phyloP scores from a whole-genome alignment of 2,797 vertebrate genomes.

The Tapera naevia region DNA sequence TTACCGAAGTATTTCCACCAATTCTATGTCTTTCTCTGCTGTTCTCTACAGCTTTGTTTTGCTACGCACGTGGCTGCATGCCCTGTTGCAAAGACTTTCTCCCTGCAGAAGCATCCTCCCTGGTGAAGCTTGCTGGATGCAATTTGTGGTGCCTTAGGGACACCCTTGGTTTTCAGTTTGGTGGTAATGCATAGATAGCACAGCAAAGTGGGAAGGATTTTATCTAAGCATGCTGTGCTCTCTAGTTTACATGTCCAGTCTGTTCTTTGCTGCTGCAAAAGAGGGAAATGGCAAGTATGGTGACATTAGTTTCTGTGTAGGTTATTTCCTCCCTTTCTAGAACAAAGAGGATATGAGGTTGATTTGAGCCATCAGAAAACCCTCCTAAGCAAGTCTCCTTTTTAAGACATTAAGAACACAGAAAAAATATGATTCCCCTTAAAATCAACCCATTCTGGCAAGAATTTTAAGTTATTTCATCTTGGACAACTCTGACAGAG shows the following conservation, averaged over 20 bases:
- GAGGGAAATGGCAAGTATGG: background rate
- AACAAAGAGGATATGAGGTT: background rate
- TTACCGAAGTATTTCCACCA: background rate
- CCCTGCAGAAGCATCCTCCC: background rate
- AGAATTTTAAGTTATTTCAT: background rate
- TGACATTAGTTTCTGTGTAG: background rate
- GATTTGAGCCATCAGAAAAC: background rate
- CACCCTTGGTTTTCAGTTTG: background rate
- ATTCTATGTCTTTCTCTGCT: background rate
- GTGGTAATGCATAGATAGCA: background rate
- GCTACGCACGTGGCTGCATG: background rate
- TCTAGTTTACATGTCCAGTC: background rate
- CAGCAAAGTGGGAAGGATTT: background rate
- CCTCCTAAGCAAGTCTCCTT: background rate
- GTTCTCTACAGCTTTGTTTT: background rate
- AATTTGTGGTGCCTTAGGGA: background rate
- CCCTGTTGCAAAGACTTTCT: background rate
- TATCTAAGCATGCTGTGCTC: background rate
- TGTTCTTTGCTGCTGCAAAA: background rate
- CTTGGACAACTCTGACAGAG: background rate
- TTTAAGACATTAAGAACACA: background rate
- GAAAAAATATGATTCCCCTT: background rate
- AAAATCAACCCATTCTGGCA: background rate
- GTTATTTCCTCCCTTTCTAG: background rate
- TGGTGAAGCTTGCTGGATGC: background rate